These are phyloP conservation scores for Bombus consobrinus DNA, from an alignment of 1,140 invertebrate genomes.

Conservation along the genomic window DNA sequence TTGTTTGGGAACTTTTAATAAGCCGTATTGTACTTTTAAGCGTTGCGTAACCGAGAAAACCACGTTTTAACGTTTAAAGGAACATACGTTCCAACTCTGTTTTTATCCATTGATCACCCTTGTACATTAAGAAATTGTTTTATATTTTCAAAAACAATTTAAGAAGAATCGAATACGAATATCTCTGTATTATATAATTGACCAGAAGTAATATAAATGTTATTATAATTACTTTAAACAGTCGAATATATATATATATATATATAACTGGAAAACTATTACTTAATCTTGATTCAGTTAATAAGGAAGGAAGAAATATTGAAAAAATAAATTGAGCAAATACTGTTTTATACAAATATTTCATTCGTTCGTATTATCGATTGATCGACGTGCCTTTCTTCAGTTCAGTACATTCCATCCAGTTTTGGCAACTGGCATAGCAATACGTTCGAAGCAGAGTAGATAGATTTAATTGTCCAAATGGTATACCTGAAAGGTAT, in stretches of 20 bases:
- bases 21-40: neutral
- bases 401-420: neutral
- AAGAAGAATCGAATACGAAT: no score
- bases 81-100: neutral
- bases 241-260: no score
- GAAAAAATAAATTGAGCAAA: neutral
- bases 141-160: no score
- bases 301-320: no score
- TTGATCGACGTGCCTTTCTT: neutral
- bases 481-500: neutral
- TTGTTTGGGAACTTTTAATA: slow-evolving; percentile 17
- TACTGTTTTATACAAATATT: neutral
- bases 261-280: no score
- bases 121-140: no score
- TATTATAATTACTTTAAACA: no score
- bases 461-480: slow-evolving; percentile 29
- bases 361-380: neutral
- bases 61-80: neutral
- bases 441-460: neutral
- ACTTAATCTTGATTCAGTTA: no score
- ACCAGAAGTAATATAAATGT: no score
- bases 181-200: no score
- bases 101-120: neutral
- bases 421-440: slow-evolving; percentile 26
- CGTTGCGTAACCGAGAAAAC: neutral